Base-by-base conservation (phyloP, 2,797 vertebrate species). In the Microctenopoma steveboyesi region DNA sequence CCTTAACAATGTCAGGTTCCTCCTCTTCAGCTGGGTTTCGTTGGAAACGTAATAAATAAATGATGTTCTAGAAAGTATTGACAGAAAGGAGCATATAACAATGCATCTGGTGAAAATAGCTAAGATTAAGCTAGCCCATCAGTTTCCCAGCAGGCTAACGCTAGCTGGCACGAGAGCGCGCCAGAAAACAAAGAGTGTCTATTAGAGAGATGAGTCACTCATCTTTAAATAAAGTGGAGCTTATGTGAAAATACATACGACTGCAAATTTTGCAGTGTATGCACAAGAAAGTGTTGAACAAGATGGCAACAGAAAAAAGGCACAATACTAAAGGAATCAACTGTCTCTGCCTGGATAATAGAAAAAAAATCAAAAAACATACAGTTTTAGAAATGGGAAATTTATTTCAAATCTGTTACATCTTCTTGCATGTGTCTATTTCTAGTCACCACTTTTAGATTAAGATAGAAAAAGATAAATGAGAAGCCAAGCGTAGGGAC, bases 391-490 rank as follows among this genome's bases (percentile, higher is more conserved):
- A 64, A 45, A 39, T 48, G 2, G 46, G 8, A 51, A 49, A 16
- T 43, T 64, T 1, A 52, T 28, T 62, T 39, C 10, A 53, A 65
- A 64, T 68, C 5, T 12, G 64, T 47, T 69, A 5, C 7, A 35
- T 66, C 7, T 48, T 14, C n/a, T 64, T 68, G 18, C 39, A 8
- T 63, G 14, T 52, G 56, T 62, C 76, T 35, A 43, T 55, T 66
- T 52, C 46, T 22, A 35, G 78, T 78, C 50, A 58, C 74, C 12
- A 56, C 56, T 69, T 75, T 53, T 43, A 57, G 39, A 81, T 76
- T 60, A 70, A 65, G 43, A 30, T 15, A 73, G 47, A 59, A 33
- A 54, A 64, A 74, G n/a, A 82, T 64, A 54, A 76, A 76, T 70
- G 54, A 52, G 45, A 50, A 3, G 37, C 63, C 25, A 66, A 64